These are phyloP conservation scores for Urocolius indicus DNA, from an alignment of 2,113 vertebrate species.

Conservation along the genomic window DNA sequence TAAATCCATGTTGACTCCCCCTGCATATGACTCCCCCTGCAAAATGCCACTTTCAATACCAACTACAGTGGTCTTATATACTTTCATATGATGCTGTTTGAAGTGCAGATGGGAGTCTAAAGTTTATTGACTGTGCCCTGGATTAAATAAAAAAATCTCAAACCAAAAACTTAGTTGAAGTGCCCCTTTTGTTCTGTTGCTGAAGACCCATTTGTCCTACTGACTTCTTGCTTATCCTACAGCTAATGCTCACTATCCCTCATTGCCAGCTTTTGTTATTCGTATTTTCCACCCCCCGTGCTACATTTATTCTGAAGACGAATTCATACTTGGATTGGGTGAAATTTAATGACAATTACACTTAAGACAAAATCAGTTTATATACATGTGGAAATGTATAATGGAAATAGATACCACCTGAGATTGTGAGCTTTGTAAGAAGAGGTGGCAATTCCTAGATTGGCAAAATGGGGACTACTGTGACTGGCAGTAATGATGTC, in stretches of 20 bases:
- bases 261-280: neutral
- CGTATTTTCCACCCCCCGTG: neutral
- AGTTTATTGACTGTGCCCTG: neutral
- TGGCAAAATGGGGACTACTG: neutral
- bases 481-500: neutral
- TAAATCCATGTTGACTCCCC: too few species aligned
- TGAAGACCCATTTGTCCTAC: neutral
- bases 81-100: neutral
- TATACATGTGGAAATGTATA: neutral
- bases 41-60: neutral
- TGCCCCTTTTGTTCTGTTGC: neutral
- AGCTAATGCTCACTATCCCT: neutral
- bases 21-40: too few species aligned
- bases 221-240: neutral
- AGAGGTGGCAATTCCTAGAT: neutral
- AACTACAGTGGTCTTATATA: neutral
- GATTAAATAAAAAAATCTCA: neutral
- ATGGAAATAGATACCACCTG: neutral
- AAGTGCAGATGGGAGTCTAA: neutral
- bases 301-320: neutral
- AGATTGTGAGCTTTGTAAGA: neutral
- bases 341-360: neutral
- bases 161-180: neutral
- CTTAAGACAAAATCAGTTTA: neutral
- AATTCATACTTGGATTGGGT: neutral